Base-by-base conservation (phyloP, 2,888 invertebrate species). In the Drosophila robusta region DNA sequence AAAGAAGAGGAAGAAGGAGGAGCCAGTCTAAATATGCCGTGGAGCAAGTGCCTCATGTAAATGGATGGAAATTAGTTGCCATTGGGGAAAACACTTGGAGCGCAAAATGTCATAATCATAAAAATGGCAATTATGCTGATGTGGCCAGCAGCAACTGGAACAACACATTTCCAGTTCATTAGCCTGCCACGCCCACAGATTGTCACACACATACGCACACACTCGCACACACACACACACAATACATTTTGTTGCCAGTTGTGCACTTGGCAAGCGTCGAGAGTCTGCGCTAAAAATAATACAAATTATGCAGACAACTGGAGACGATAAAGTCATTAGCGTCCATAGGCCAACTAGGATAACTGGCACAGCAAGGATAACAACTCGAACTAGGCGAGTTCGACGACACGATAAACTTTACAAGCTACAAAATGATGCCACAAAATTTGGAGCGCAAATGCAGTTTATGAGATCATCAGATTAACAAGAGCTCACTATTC, bases 121-220 rank as follows among this genome's bases (percentile, higher is more conserved):
- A 87, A 85, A 87, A 73, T 70, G 60, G 66, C 70, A 87, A 81
- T 83, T 78, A 85, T 85, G 78, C 72, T 81, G 85, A 65, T 78
- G 69, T 64, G 61, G 38, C 24, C 52, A 34, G 49, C 50, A 60
- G 45, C 58, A 76, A 67, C 38, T 61, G 55, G 58, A 46, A 58
- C 61, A 80, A 62, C 61, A 57, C 60, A 87, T 71, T 77, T 84
- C 32, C 71, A 81, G 88, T 85, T 81, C 82, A 82, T 82, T 87
- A 84, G 85, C 87, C 72, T 55, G 56, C 39, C 74, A 73, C 66
- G 58, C 58, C 71, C 42, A 46, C 58, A 55, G 32, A 46, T 14
- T 16, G 18, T 22, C 11, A 12, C 36, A 11, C 24, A 66, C 7
- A 39, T 42, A 54, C 51, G 46, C 32, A 55, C 42, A 51, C 24